Conservation (phyloP, 1,140 invertebrate genomes). For the Micrasema minimum region DNA sequence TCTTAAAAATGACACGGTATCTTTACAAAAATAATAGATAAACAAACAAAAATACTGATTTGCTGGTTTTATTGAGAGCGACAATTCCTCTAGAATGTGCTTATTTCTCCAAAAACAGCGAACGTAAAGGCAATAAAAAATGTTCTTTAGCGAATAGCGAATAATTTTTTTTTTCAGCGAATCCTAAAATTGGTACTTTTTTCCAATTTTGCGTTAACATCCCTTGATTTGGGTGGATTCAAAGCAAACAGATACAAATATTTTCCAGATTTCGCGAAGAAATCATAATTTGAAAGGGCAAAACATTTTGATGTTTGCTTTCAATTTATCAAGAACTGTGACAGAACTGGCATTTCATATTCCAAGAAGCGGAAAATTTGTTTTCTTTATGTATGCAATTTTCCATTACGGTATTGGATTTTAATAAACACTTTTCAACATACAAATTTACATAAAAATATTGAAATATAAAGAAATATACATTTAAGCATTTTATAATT, state of each 20-base stretch:
- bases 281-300: slow-evolving; percentile 22
- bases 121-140: too few species aligned
- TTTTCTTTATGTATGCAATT: slow-evolving; percentile 30
- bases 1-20: too few species aligned
- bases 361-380: background rate
- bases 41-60: too few species aligned
- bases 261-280: slow-evolving; percentile 10
- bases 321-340: slow-evolving; percentile 35
- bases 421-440: slow-evolving; percentile 3
- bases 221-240: slow-evolving; percentile 16
- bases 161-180: too few species aligned
- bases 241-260: slow-evolving; percentile 30
- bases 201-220: slow-evolving; percentile 9
- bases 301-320: slow-evolving; percentile 33
- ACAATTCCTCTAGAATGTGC: too few species aligned
- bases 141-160: too few species aligned
- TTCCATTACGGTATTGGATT: slow-evolving; percentile 21
- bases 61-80: too few species aligned
- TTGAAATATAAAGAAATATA: too few species aligned
- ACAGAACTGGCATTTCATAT: slow-evolving; percentile 27
- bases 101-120: too few species aligned
- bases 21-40: too few species aligned
- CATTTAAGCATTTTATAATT: too few species aligned
- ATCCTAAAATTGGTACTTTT: slow-evolving; percentile 15
- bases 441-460: too few species aligned